Evolutionary conservation across 2,113 vertebrate genomes (phyloP).

Genomic region (Emydura subglobosa): DNA sequence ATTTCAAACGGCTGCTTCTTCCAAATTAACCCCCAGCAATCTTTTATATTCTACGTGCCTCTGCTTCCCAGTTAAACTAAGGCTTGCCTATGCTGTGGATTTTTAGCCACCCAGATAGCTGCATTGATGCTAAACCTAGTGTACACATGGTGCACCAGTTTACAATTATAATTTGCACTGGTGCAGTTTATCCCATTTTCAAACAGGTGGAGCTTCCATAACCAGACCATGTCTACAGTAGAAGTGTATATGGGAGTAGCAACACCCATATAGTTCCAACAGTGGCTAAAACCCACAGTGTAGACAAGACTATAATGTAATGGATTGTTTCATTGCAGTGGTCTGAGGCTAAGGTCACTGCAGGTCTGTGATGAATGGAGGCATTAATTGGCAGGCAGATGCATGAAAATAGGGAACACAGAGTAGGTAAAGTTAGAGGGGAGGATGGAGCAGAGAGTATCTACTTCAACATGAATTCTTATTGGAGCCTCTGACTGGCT

Average conservation of each 20-base stretch:
- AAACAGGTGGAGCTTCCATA: not conserved
- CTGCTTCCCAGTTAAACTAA: not conserved
- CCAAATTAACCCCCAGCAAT: not conserved
- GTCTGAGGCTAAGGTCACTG: not conserved
- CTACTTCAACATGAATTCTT: not conserved
- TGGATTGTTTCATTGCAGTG: not conserved
- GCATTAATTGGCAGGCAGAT: not conserved
- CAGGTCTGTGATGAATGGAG: accelerated
- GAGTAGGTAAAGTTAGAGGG: not conserved
- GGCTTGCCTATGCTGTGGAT: not conserved
- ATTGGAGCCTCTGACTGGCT: not conserved
- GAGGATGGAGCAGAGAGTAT: not conserved
- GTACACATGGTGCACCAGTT: not conserved
- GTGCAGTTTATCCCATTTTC: not conserved
- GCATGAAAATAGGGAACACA: not conserved
- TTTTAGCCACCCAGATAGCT: not conserved
- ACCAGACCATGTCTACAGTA: not conserved
- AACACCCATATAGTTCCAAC: not conserved
- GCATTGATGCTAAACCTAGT: accelerated
- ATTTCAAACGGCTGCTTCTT: not conserved
- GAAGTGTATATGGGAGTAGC: not conserved
- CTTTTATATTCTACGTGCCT: not conserved
- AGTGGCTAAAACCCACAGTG: not conserved
- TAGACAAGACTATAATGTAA: not conserved
- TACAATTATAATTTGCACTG: not conserved